Base-by-base conservation (phyloP, 1,140 invertebrate species). In the Brachionus rubens region DNA sequence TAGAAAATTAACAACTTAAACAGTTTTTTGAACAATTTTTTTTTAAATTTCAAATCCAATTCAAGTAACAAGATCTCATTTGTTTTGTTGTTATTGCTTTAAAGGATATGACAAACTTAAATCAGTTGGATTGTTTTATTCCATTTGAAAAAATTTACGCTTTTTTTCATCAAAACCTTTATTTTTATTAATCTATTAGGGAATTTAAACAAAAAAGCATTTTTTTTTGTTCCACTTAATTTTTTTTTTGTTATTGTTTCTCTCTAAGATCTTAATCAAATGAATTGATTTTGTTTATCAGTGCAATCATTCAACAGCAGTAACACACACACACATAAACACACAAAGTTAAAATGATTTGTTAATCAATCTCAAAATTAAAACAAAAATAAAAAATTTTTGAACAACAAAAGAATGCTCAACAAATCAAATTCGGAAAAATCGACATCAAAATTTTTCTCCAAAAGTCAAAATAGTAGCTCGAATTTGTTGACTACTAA, bases 381-480 rank as follows among this genome's bases (percentile, higher is more conserved):
- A 36, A 36, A 12, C 26, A 59, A 19, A 36, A 59, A 28, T n/a
- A 36, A 33, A 33, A n/a, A 28, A n/a, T 36, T 36, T 33, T 36
- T 59, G 2, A 30, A 36, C 16, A 14, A 10, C 30, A 62, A 19
- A 41, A n/a, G n/a, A n/a, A 65, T 65, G 59, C 40, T 65, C 19
- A 65, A 65, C 24, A 65, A 65, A 26, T 65, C 59, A 12, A 65
- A 65, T 65, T 65, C 59, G 19, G 59, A 65, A 65, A 24, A 43
- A 26, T 65, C 41, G 16, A 43, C 59, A 21, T 65, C 19, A 7
- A 41, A 28, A 21, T 21, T 43, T 19, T 36, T 54, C 28, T 26
- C 12, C 28, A 59, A 21, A 16, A 59, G 54, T 16, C 54, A 59
- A 59, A 59, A 59, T 36, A 59, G 24, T 6, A n/a, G 28, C 5